Evolutionary conservation across 2,113 vertebrate species (phyloP).

Genomic region (Prietella phreatophila): DNA sequence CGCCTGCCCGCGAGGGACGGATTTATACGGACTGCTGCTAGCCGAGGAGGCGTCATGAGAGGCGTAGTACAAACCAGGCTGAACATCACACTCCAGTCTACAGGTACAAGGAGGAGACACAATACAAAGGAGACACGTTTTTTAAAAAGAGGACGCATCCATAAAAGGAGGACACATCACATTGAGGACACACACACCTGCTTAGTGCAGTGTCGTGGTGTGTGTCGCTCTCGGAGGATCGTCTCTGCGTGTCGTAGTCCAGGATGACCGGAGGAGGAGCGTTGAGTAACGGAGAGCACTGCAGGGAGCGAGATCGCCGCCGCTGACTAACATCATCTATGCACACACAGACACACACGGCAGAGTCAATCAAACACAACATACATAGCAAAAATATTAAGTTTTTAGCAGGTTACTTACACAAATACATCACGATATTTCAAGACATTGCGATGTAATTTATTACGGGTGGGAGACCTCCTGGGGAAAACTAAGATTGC

Average conservation of each 20-base stretch:
- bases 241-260: slow-evolving; percentile 67
- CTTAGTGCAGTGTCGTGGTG: slow-evolving; percentile 64
- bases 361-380: not conserved
- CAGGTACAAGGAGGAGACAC: slow-evolving; percentile 31
- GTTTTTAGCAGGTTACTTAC: not conserved
- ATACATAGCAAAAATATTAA: not conserved
- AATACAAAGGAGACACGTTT: not conserved
- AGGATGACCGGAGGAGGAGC: slow-evolving; percentile 74
- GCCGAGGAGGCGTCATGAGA: slow-evolving; percentile 80
- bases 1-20: slow-evolving; percentile 77
- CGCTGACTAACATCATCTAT: slow-evolving; percentile 75
- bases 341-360: slow-evolving; percentile 36
- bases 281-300: slow-evolving; percentile 84
- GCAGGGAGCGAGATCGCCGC: slow-evolving; percentile 79
- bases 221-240: slow-evolving; percentile 61
- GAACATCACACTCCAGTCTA: slow-evolving; percentile 61
- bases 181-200: slow-evolving; percentile 55
- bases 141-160: not conserved
- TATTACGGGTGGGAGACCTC: too few relatives aligned
- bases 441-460: not conserved
- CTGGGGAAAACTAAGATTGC: too few relatives aligned
- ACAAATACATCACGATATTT: not conserved
- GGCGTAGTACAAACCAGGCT: slow-evolving; percentile 58
- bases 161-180: not conserved
- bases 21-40: slow-evolving; percentile 89